Conservation (phyloP, 2,888 invertebrate species). For the Urechis unicinctus region DNA sequence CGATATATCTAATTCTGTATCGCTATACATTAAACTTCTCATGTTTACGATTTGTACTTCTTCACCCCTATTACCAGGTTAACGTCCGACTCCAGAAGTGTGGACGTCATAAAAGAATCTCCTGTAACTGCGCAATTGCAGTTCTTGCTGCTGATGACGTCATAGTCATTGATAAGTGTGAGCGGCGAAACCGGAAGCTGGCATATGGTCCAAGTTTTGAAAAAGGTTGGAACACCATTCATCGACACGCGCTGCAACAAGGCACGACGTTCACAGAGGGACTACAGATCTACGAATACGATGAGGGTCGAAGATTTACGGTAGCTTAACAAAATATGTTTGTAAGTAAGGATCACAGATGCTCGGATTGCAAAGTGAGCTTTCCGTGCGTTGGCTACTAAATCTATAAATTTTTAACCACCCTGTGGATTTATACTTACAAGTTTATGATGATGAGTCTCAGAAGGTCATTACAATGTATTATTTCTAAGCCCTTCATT, state of each 20-base stretch:
- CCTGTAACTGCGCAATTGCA: slow-evolving; percentile 22
- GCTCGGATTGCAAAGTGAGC: neutral
- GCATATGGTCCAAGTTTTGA: slow-evolving; percentile 17
- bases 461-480: too few species aligned
- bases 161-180: slow-evolving; percentile 21
- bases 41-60: too few species aligned
- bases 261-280: slow-evolving; percentile 16
- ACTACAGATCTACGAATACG: slow-evolving; percentile 17
- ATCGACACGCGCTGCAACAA: slow-evolving; percentile 19
- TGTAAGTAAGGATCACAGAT: neutral
- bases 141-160: slow-evolving; percentile 21
- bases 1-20: too few species aligned
- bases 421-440: neutral
- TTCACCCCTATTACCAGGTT: slow-evolving; percentile 11
- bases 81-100: slow-evolving; percentile 18
- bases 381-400: too few species aligned
- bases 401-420: neutral
- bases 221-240: slow-evolving; percentile 20
- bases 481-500: too few species aligned
- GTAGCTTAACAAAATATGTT: slow-evolving; percentile 1
- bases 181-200: slow-evolving; percentile 9
- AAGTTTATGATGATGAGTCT: too few species aligned
- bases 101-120: slow-evolving; percentile 9
- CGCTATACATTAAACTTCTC: too few species aligned
- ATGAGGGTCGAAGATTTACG: slow-evolving; percentile 17